These are phyloP conservation scores for Oncorhynchus tshawytscha DNA, from an alignment of 2,113 vertebrate genomes.

Conservation along the genomic window DNA sequence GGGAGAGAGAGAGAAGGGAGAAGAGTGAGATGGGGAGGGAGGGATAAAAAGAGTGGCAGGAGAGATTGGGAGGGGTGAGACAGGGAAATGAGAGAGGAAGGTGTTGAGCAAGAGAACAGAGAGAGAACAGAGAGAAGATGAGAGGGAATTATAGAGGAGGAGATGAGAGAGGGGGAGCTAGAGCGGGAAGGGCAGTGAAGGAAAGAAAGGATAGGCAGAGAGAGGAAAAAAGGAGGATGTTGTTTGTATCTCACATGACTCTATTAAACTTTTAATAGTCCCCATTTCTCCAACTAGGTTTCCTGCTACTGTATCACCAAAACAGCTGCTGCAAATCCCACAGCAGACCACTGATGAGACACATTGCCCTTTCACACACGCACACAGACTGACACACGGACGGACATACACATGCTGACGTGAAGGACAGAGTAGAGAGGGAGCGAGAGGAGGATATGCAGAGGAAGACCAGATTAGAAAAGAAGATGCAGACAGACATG, in stretches of 20 bases:
- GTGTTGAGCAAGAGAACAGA: no score
- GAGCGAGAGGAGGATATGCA: constrained; percentile 24
- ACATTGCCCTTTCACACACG: background rate
- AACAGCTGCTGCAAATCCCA: constrained; percentile 6
- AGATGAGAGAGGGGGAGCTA: constrained; percentile 19
- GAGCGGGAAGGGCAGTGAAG: background rate
- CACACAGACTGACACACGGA: background rate
- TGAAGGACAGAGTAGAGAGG: background rate
- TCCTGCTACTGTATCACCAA: constrained; percentile 17
- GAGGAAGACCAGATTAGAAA: constrained; percentile 57
- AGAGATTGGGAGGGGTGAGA: background rate
- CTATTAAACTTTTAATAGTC: constrained; percentile 55
- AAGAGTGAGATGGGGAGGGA: background rate
- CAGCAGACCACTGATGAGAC: constrained; percentile 6
- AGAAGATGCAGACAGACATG: constrained; percentile 52
- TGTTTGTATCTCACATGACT: constrained; percentile 38
- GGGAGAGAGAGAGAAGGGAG: background rate
- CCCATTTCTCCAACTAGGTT: constrained; percentile 32
- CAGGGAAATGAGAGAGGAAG: background rate
- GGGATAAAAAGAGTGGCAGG: background rate
- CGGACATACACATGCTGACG: background rate
- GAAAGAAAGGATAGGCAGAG: constrained; percentile 28
- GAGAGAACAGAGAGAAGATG: background rate
- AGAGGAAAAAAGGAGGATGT: background rate
- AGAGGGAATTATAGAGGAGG: background rate